Percentiles rank a stretch among this genome's conserved stretches.
Conservation (phyloP, 2,888 invertebrate genomes). For the Shargacucullia verbasci region DNA sequence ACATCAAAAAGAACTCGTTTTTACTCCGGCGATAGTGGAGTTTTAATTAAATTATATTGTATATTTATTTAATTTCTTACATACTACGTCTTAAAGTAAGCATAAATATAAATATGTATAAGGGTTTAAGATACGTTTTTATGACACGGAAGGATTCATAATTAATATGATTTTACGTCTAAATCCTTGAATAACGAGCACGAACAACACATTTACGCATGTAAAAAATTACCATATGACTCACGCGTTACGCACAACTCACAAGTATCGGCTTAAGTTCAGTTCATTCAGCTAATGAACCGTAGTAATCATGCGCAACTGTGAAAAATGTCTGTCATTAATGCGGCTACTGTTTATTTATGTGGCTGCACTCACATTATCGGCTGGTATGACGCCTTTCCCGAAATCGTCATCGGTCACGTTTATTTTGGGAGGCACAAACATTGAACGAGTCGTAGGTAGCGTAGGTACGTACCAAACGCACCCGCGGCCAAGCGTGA, state of each 20-base stretch:
- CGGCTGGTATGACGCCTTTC: conserved; percentile 76
- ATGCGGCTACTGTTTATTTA: conserved; percentile 70
- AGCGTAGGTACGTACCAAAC: conserved; percentile 15
- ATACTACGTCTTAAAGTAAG: too few relatives aligned
- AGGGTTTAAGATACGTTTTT: conserved; percentile 19
- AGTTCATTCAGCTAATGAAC: conserved; percentile 64
- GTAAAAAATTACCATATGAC: conserved; percentile 38
- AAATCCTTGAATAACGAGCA: conserved; percentile 36
- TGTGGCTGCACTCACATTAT: conserved; percentile 69
- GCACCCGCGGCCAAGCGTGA: conserved; percentile 33
- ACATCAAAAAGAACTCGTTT: conserved; percentile 5
- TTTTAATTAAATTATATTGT: too few relatives aligned
- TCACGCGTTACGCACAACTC: conserved; percentile 39
- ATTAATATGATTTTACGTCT: conserved; percentile 35
- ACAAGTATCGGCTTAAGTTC: conserved; percentile 42
- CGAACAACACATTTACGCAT: conserved; percentile 24
- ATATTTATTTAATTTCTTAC: too few relatives aligned
- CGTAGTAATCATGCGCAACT: conserved; percentile 66
- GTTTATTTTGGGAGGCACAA: conserved; percentile 79
- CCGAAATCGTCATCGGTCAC: conserved; percentile 76
- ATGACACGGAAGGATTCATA: conserved; percentile 28
- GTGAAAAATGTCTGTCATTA: conserved; percentile 70
- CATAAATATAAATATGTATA: too few relatives aligned
- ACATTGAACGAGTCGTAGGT: conserved; percentile 48
- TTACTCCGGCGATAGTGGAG: too few relatives aligned